Evolutionary conservation across 1,140 invertebrate species (phyloP).

Genomic region (Leptinotarsa lineolata): DNA sequence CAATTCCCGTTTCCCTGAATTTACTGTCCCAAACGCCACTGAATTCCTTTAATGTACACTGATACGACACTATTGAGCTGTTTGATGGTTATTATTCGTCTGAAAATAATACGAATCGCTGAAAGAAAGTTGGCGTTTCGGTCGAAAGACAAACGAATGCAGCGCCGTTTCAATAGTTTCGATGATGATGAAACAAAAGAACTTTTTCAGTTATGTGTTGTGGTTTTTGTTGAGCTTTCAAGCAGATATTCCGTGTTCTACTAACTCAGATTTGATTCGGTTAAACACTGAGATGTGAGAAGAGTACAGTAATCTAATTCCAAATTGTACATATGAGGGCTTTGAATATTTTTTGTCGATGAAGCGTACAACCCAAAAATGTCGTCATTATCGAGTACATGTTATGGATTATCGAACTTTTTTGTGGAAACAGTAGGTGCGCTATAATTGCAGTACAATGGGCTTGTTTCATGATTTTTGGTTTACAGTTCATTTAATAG

Average conservation of each 20-base stretch:
- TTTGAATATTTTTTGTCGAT: no score
- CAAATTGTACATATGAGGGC: no score
- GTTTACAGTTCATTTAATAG: no score
- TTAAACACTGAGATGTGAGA: background rate
- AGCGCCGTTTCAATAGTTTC: background rate
- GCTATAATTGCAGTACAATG: no score
- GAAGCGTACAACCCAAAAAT: no score
- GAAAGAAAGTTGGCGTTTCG: slow-evolving; percentile 7
- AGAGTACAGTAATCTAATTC: no score
- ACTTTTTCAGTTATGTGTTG: background rate
- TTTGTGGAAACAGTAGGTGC: no score
- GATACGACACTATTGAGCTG: slow-evolving; percentile 28
- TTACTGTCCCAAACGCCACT: slow-evolving; percentile 27
- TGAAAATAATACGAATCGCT: slow-evolving; percentile 10
- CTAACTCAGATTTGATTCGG: background rate
- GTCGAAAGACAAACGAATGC: background rate
- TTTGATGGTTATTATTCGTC: slow-evolving; percentile 29
- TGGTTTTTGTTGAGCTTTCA: background rate
- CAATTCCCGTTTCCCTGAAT: slow-evolving; percentile 23
- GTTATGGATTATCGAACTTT: no score
- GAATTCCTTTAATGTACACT: slow-evolving; percentile 23
- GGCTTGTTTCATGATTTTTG: no score
- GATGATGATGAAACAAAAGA: background rate
- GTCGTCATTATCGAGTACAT: no score
- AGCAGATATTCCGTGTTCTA: no score